These are phyloP conservation scores for Cynopterus sphinx DNA, from an alignment of 2,797 vertebrate genomes.

Conservation along the genomic window DNA sequence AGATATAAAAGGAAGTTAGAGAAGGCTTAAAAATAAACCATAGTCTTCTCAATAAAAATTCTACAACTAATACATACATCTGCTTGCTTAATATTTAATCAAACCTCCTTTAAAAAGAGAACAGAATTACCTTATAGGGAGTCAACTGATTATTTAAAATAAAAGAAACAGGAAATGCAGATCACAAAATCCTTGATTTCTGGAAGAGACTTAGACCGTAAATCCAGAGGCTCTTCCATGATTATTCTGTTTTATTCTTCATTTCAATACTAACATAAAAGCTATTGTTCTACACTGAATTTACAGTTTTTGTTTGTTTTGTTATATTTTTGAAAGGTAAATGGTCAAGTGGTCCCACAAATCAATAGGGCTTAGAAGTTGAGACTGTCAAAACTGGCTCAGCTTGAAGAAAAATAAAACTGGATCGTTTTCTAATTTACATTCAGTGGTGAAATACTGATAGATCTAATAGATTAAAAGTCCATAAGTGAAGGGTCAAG, in stretches of 20 bases:
- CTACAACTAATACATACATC: background rate
- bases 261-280: conserved; percentile 20
- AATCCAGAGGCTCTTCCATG: background rate
- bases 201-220: background rate
- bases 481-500: background rate
- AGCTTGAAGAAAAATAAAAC: conserved; percentile 18
- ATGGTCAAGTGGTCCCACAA: background rate
- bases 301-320: background rate
- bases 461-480: conserved; percentile 25
- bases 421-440: conserved; percentile 11
- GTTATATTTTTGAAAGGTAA: conserved; percentile 15
- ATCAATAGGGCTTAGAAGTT: conserved; percentile 13
- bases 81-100: background rate
- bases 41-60: background rate
- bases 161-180: background rate
- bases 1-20: background rate
- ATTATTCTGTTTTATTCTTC: background rate
- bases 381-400: conserved; percentile 14
- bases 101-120: background rate
- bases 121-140: background rate
- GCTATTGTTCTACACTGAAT: background rate
- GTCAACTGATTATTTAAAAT: conserved; percentile 15
- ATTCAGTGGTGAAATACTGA: background rate
- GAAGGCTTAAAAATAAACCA: background rate
- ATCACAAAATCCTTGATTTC: background rate